Evolutionary conservation across 2,797 vertebrate genomes (phyloP).

Genomic region (Sparus aurata): DNA sequence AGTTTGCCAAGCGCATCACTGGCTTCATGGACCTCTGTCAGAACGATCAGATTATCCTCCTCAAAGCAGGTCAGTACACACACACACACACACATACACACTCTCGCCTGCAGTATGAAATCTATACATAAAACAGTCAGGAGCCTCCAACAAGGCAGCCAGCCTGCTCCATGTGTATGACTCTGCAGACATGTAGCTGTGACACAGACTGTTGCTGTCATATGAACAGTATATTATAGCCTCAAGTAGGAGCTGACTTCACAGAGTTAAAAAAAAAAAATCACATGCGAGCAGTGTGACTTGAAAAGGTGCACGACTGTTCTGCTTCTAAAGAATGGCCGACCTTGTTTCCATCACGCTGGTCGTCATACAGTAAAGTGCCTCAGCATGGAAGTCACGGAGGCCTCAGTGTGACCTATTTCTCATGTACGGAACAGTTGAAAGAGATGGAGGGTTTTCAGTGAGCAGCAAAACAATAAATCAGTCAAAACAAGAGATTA

Average conservation of each 20-base stretch:
- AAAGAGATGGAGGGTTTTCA: not conserved
- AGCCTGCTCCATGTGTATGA: slow-evolving; percentile 23
- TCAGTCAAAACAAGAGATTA: not conserved
- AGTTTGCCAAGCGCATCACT: slow-evolving; percentile 93
- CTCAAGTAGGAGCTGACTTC: slow-evolving; percentile 16
- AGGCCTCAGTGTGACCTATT: not conserved
- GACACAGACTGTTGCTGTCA: slow-evolving; percentile 38
- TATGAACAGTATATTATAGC: slow-evolving; percentile 17
- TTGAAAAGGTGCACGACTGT: slow-evolving; percentile 13
- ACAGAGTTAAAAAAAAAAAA: slow-evolving; percentile 20
- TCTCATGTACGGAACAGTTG: not conserved
- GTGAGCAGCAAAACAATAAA: not conserved
- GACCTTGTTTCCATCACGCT: slow-evolving; percentile 43
- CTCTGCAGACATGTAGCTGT: not conserved
- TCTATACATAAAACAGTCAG: not conserved
- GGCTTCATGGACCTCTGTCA: slow-evolving; percentile 97
- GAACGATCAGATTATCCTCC: slow-evolving; percentile 96
- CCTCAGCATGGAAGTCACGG: not conserved
- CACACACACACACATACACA: slow-evolving; percentile 6
- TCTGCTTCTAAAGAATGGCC: slow-evolving; percentile 33
- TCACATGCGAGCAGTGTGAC: slow-evolving; percentile 56
- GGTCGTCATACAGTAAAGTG: not conserved
- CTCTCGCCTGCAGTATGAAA: not conserved
- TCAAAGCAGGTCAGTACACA: slow-evolving; percentile 90
- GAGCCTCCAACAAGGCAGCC: slow-evolving; percentile 10